phyloP scores from a whole-genome alignment of 2,888 invertebrate species.

The Druceiella hillmani region DNA sequence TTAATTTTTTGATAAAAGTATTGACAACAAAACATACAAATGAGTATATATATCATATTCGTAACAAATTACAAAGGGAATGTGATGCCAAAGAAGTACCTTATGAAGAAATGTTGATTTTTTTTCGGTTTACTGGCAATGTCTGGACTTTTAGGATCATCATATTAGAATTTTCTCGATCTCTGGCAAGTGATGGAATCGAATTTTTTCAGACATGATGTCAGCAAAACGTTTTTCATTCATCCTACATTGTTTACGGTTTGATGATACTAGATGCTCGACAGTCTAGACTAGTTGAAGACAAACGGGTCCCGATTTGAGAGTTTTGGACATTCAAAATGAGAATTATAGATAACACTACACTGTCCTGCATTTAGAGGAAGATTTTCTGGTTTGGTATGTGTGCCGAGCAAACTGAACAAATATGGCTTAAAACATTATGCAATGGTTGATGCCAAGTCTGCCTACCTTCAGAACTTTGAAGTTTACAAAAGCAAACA shows the following conservation, averaged over 20 bases:
- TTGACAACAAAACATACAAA: slow-evolving; percentile 6
- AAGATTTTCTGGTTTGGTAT: slow-evolving; percentile 3
- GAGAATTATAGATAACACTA: no score
- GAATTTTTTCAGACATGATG: slow-evolving; percentile 7
- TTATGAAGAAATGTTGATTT: slow-evolving; percentile 3
- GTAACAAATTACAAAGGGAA: slow-evolving; percentile 4
- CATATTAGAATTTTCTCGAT: slow-evolving; percentile 4
- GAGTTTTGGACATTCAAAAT: no score
- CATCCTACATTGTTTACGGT: slow-evolving; percentile 4
- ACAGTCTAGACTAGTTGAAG: no score
- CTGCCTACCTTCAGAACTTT: no score
- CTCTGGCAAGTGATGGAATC: slow-evolving; percentile 5
- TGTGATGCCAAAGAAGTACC: slow-evolving; percentile 4
- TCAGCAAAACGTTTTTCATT: slow-evolving; percentile 2
- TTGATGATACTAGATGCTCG: not conserved
- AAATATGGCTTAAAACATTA: no score
- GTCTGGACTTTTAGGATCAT: slow-evolving; percentile 1
- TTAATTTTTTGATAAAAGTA: no score
- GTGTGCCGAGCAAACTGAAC: not conserved
- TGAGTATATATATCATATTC: slow-evolving; percentile 2
- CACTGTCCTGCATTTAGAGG: not conserved
- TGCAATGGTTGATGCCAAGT: no score
- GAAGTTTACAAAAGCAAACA: no score
- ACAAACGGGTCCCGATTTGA: no score
- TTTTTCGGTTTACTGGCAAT: slow-evolving; percentile 5